These are phyloP conservation scores for Brachionus rotundiformis DNA, from an alignment of 1,140 invertebrate species.

Conservation along the genomic window DNA sequence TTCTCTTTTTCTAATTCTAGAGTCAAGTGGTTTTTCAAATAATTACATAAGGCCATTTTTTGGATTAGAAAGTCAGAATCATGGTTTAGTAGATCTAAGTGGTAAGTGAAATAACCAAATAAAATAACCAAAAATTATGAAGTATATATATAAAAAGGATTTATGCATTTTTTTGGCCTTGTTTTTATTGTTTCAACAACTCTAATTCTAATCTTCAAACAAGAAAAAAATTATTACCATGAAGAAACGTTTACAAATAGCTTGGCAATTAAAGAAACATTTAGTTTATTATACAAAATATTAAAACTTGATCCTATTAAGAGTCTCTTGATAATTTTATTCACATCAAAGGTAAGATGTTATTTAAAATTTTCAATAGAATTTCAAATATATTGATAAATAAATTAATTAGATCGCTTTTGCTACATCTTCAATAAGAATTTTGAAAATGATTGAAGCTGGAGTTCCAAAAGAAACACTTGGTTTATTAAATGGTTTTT, in stretches of 20 bases:
- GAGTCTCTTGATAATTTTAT: constrained; percentile 74
- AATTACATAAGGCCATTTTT: constrained; percentile 73
- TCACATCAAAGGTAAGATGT: constrained; percentile 68
- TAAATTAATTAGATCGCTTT: constrained; percentile 79
- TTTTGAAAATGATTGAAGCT: constrained; percentile 79
- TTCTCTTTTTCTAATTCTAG: constrained; percentile 92
- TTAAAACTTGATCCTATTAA: constrained; percentile 73
- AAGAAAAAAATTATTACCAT: constrained; percentile 68
- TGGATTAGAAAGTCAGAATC: neutral
- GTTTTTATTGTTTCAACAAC: constrained; percentile 87
- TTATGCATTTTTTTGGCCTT: constrained; percentile 61
- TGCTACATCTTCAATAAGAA: constrained; percentile 68
- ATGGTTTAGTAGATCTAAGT: neutral
- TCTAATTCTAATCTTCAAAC: constrained; percentile 83
- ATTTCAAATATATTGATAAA: neutral
- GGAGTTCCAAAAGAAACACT: constrained; percentile 93
- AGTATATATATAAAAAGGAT: neutral
- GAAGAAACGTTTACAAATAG: neutral
- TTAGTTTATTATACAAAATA: neutral
- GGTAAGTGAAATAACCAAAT: neutral
- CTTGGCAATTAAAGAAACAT: constrained; percentile 16
- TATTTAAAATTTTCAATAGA: neutral
- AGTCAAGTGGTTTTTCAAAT: constrained; percentile 94
- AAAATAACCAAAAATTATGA: neutral
- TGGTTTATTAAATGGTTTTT: constrained; percentile 80